phyloP scores from a whole-genome alignment of 2,797 vertebrate species.

The Carduelis carduelis region DNA sequence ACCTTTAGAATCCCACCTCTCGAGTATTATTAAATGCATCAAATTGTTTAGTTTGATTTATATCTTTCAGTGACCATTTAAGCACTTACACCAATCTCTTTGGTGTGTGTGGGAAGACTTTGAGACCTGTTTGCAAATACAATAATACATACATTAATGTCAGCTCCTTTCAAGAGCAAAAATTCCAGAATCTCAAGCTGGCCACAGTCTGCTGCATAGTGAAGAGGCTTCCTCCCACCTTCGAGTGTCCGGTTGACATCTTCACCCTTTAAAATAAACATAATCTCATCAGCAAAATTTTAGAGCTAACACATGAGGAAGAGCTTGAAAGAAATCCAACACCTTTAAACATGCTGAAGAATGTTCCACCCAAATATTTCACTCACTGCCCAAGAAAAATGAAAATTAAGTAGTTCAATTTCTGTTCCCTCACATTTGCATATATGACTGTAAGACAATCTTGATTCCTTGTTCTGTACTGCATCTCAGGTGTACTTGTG shows the following conservation, averaged over 20 bases:
- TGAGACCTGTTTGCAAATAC: neutral
- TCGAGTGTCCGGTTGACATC: constrained; percentile 90
- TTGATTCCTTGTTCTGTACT: neutral
- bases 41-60: neutral
- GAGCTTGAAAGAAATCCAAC: neutral
- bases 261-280: constrained; percentile 77
- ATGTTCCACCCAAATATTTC: neutral
- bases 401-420: neutral
- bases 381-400: neutral
- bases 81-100: neutral
- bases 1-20: neutral
- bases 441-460: neutral
- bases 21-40: neutral
- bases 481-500: neutral
- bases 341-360: neutral
- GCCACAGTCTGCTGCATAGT: constrained; percentile 91
- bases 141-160: constrained; percentile 87
- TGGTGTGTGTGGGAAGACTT: neutral
- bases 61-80: neutral
- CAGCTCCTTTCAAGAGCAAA: constrained; percentile 91
- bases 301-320: neutral
- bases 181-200: constrained; percentile 87
- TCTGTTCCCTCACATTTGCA: neutral
- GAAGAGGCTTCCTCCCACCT: constrained; percentile 89
- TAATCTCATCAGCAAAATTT: neutral